Evolutionary conservation across 2,888 invertebrate genomes (phyloP).

Genomic region (Prenolepis imparis): DNA sequence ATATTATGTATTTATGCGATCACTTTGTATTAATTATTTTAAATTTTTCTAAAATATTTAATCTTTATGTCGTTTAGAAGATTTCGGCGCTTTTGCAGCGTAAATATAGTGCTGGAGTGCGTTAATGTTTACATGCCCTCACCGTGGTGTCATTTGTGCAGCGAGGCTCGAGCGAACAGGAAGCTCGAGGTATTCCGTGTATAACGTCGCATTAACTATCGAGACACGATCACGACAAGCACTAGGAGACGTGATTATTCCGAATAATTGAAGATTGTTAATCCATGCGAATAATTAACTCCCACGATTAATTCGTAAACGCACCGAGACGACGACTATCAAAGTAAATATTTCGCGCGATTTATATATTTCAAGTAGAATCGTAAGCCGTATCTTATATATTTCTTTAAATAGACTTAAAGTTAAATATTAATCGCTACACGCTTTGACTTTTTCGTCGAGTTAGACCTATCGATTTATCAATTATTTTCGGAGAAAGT

Average conservation of each 20-base stretch:
- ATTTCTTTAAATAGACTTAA: no score
- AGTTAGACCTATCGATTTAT: no score
- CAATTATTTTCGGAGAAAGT: neutral
- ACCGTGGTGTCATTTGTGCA: neutral
- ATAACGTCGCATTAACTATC: neutral
- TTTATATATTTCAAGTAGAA: neutral
- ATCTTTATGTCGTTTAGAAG: neutral
- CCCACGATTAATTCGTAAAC: neutral
- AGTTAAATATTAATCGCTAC: no score
- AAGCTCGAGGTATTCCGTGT: neutral
- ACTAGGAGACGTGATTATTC: neutral
- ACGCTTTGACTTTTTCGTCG: no score
- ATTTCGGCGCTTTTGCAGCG: neutral
- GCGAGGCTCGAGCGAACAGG: neutral
- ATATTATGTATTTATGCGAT: no score
- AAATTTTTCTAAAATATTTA: neutral
- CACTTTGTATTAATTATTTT: no score
- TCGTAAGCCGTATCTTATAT: no score
- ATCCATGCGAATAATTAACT: neutral
- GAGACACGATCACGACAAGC: no score
- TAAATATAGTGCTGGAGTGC: neutral
- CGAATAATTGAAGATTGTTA: neutral
- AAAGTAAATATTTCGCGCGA: neutral
- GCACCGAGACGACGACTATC: neutral
- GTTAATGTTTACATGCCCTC: neutral